Evolutionary conservation across 1,140 invertebrate genomes (phyloP).

Genomic region (Nylanderia fulva): DNA sequence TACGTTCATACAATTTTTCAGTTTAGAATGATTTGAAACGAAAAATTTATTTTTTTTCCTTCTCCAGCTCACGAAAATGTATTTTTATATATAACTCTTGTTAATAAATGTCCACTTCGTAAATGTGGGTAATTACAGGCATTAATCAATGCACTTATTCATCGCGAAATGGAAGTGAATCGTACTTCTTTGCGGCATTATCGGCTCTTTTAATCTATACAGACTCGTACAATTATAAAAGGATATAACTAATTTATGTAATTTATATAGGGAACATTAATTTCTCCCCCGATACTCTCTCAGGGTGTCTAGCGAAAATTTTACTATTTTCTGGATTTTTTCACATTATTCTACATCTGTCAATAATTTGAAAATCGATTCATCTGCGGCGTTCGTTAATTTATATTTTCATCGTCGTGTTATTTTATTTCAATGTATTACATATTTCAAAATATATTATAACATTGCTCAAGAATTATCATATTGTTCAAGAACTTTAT

Average conservation of each 20-base stretch:
- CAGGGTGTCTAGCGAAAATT: too few relatives aligned
- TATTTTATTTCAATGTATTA: too few relatives aligned
- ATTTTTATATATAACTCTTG: slow-evolving; percentile 33
- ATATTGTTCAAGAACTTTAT: too few relatives aligned
- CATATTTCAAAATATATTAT: too few relatives aligned
- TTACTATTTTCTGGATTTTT: too few relatives aligned
- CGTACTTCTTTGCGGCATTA: neutral
- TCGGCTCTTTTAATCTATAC: neutral
- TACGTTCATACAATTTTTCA: slow-evolving; percentile 9
- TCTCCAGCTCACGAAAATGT: slow-evolving; percentile 7
- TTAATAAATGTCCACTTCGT: neutral
- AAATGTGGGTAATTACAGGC: neutral
- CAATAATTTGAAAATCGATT: too few relatives aligned
- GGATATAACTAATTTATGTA: neutral
- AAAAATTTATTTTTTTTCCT: neutral
- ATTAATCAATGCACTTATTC: neutral
- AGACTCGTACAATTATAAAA: neutral
- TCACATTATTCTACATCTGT: too few relatives aligned
- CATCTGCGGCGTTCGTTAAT: too few relatives aligned
- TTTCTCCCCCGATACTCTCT: neutral
- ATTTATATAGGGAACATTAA: neutral
- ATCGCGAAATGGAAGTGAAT: slow-evolving; percentile 8
- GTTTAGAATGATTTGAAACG: slow-evolving; percentile 7
- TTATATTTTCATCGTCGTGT: too few relatives aligned
- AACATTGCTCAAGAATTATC: too few relatives aligned